phyloP scores from a whole-genome alignment of 2,888 invertebrate species.

The Troglohyphantes excavatus region DNA sequence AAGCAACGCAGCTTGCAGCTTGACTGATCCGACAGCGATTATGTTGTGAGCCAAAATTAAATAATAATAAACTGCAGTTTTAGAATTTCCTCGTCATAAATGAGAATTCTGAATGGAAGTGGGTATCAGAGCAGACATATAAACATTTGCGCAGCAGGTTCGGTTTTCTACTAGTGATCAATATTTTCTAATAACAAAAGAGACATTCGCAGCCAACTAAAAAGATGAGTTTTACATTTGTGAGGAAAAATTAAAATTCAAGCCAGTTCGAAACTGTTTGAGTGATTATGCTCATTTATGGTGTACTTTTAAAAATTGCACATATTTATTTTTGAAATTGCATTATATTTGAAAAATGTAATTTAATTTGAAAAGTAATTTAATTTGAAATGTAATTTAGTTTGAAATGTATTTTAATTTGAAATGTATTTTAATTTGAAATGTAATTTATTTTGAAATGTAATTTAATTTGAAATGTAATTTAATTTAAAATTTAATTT shows the following conservation, averaged over 20 bases:
- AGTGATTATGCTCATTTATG: too few relatives aligned
- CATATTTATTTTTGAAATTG: too few relatives aligned
- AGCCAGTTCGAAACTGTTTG: too few relatives aligned
- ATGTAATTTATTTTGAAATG: too few relatives aligned
- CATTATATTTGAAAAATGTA: too few relatives aligned
- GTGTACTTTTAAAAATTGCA: too few relatives aligned
- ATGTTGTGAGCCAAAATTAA: constrained; percentile 51
- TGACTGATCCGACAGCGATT: constrained; percentile 54
- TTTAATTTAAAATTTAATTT: too few relatives aligned
- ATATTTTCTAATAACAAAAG: constrained; percentile 29
- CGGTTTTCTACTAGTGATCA: constrained; percentile 6
- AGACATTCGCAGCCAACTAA: neutral
- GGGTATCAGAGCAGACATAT: neutral
- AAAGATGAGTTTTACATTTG: constrained; percentile 22
- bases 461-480: too few relatives aligned
- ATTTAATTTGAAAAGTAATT: too few relatives aligned
- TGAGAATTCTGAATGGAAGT: constrained; percentile 31
- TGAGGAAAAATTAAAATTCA: neutral
- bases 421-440: too few relatives aligned
- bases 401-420: too few relatives aligned
- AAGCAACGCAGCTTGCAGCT: constrained; percentile 38
- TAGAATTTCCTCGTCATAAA: constrained; percentile 43
- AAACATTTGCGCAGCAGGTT: constrained; percentile 16
- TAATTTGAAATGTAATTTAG: too few relatives aligned
- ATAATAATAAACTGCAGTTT: constrained; percentile 65